Percentiles rank a stretch among this genome's conserved stretches.
These are phyloP conservation scores for Temnothorax rugatulus DNA, from an alignment of 2,888 invertebrate species.

Conservation along the genomic window DNA sequence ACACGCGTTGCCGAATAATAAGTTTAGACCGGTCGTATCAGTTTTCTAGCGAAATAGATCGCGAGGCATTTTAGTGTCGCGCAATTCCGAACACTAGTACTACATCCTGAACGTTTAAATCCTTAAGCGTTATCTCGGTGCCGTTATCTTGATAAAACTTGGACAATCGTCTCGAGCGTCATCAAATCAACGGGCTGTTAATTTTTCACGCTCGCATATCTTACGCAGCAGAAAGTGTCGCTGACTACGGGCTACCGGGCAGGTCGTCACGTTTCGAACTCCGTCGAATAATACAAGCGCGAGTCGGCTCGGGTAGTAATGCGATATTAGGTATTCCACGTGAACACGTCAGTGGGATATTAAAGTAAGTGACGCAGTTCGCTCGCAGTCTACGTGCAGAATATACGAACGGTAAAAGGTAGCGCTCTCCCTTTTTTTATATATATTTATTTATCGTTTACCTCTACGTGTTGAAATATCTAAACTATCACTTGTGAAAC, in stretches of 20 bases:
- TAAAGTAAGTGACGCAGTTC: neutral
- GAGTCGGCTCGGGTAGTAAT: constrained; percentile 18
- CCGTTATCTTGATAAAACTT: constrained; percentile 34
- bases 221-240: neutral
- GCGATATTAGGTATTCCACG: constrained; percentile 23
- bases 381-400: neutral
- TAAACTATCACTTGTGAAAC: constrained; percentile 27
- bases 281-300: neutral
- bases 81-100: neutral
- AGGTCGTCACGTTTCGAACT: neutral
- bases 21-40: neutral
- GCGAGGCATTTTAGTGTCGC: neutral
- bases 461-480: constrained; percentile 5
- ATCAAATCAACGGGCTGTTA: neutral
- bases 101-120: neutral
- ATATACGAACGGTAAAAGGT: constrained; percentile 6
- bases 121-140: constrained; percentile 11
- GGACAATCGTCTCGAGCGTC: neutral
- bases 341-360: neutral
- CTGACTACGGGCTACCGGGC: neutral
- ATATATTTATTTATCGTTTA: neutral
- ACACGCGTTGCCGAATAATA: neutral
- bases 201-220: neutral
- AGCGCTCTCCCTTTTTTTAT: neutral
- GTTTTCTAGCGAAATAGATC: constrained; percentile 1